Evolutionary conservation across 2,888 invertebrate species (phyloP).

Genomic region (Eucera pruinosa): DNA sequence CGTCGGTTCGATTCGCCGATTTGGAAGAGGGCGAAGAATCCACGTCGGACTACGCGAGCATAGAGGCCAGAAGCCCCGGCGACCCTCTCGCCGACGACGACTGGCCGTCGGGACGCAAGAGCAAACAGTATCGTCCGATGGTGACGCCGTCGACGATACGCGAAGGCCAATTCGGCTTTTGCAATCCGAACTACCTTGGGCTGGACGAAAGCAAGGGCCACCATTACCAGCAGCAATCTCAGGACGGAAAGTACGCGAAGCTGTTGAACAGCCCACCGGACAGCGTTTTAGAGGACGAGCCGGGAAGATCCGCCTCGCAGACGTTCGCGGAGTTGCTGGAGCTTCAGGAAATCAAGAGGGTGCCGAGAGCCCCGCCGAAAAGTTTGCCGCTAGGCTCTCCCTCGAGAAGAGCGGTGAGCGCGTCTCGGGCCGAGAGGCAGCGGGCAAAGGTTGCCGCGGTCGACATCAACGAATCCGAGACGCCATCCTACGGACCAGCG

Average conservation of each 20-base stretch:
- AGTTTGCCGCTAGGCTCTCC: constrained; percentile 85
- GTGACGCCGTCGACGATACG: constrained; percentile 76
- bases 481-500: constrained; percentile 84
- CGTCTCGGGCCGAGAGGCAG: constrained; percentile 86
- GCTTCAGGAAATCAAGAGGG: constrained; percentile 80
- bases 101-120: constrained; percentile 72
- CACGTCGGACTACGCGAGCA: constrained; percentile 91
- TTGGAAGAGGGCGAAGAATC: constrained; percentile 87
- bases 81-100: constrained; percentile 83
- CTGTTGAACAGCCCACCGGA: constrained; percentile 87
- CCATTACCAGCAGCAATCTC: constrained; percentile 66
- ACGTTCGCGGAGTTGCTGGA: constrained; percentile 82
- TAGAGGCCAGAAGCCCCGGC: constrained; percentile 86
- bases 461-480: constrained; percentile 75
- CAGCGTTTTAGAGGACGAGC: constrained; percentile 86
- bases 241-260: constrained; percentile 84
- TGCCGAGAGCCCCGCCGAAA: constrained; percentile 84
- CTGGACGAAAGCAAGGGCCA: constrained; percentile 86
- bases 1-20: constrained; percentile 87
- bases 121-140: constrained; percentile 70
- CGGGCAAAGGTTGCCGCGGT: constrained; percentile 80
- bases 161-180: constrained; percentile 88
- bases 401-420: constrained; percentile 86
- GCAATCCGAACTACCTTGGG: constrained; percentile 91
- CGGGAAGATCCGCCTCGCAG: constrained; percentile 81